Conservation (phyloP, 2,797 vertebrate genomes). For the Astyanax mexicanus region DNA sequence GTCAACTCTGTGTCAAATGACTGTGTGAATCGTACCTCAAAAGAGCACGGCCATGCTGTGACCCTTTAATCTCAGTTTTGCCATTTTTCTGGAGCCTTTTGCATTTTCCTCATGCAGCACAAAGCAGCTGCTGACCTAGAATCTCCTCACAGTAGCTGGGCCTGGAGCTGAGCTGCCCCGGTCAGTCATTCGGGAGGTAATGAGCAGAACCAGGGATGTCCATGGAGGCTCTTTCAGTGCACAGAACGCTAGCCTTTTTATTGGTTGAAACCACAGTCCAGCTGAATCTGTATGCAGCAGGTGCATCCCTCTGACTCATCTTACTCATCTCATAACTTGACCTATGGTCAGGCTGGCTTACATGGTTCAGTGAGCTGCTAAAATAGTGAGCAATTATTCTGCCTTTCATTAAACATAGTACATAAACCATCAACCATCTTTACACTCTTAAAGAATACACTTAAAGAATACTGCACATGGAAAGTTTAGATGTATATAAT, state of each 20-base stretch:
- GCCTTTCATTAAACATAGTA: too few species aligned
- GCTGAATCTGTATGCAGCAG: conserved; percentile 34
- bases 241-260: conserved; percentile 25
- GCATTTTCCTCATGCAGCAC: conserved; percentile 49
- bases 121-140: conserved; percentile 63
- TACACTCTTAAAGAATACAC: too few species aligned
- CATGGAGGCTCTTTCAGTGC: conserved; percentile 31
- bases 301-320: conserved; percentile 15
- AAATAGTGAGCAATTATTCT: too few species aligned
- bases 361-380: background rate
- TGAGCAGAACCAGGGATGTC: conserved; percentile 28
- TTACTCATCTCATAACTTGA: conserved; percentile 32
- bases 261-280: conserved; percentile 15
- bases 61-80: conserved; percentile 7
- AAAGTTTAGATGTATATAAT: too few species aligned
- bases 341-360: conserved; percentile 6
- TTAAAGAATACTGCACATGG: too few species aligned
- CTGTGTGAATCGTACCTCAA: conserved; percentile 22
- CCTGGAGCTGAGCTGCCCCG: conserved; percentile 41
- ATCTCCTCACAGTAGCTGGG: conserved; percentile 33
- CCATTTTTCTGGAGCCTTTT: conserved; percentile 45
- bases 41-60: background rate
- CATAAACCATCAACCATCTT: too few species aligned
- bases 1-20: conserved; percentile 4
- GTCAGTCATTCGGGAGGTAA: conserved; percentile 45